phyloP scores from a whole-genome alignment of 2,888 invertebrate genomes.

The Polymixis flavicincta region DNA sequence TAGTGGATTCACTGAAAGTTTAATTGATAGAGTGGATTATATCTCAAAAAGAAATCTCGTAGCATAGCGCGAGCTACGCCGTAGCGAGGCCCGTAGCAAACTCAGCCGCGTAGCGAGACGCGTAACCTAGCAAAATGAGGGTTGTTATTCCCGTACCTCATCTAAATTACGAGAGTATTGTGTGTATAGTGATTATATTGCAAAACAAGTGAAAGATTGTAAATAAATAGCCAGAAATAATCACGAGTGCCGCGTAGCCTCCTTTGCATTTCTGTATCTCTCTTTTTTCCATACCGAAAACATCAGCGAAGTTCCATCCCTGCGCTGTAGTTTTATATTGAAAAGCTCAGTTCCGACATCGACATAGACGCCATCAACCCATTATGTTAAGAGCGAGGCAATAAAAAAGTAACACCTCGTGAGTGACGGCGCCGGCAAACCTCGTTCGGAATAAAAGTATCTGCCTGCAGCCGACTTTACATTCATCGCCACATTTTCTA shows the following conservation, averaged over 20 bases:
- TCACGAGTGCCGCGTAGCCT: no score
- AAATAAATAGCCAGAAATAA: background rate
- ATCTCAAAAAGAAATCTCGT: background rate
- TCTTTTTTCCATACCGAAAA: background rate
- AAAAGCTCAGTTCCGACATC: conserved; percentile 36
- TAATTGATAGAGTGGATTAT: conserved; percentile 10
- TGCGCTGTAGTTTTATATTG: conserved; percentile 19
- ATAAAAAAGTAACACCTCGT: conserved; percentile 63
- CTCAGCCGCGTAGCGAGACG: background rate
- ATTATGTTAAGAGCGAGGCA: conserved; percentile 56
- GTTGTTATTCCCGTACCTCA: background rate
- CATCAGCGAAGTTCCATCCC: background rate
- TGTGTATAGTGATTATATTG: background rate
- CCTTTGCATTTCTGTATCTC: background rate
- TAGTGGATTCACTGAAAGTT: background rate
- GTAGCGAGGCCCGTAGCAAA: conserved; percentile 28
- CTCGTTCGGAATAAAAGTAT: conserved; percentile 57
- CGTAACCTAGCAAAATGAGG: background rate
- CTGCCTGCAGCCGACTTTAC: conserved; percentile 54
- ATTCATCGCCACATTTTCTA: conserved; percentile 65
- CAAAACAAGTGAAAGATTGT: background rate
- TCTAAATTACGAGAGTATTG: background rate
- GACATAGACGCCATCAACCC: conserved; percentile 50
- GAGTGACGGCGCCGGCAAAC: conserved; percentile 55
- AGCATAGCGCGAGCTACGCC: conserved; percentile 30